Percentiles rank a stretch among this genome's conserved stretches.
phyloP scores from a whole-genome alignment of 2,113 vertebrate genomes.

The Oncorhynchus kisutch region DNA sequence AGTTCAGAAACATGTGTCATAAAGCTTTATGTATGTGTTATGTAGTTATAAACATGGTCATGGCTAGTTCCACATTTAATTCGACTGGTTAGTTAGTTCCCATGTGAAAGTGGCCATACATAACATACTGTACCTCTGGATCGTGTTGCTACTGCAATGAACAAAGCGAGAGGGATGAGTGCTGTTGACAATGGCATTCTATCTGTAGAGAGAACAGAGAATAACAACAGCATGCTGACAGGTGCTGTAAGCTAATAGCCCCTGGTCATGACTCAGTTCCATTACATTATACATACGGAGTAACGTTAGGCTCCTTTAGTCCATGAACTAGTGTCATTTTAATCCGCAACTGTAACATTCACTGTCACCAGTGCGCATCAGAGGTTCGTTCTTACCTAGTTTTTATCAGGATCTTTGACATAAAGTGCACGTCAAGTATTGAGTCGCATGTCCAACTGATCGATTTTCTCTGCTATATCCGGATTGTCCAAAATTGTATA shows the following conservation, averaged over 20 bases:
- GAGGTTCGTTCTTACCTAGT: background rate
- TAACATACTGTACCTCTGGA: conserved; percentile 51
- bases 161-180: conserved; percentile 30
- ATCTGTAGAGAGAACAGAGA: conserved; percentile 15
- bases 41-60: too few species aligned
- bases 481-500: background rate
- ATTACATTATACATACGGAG: background rate
- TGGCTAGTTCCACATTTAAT: background rate
- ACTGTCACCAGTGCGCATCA: background rate
- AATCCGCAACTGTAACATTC: background rate
- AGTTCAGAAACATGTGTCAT: too few species aligned
- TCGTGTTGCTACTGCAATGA: conserved; percentile 28
- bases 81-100: background rate
- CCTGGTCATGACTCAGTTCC: background rate
- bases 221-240: background rate
- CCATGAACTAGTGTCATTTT: too few species aligned
- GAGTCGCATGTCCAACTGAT: background rate
- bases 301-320: too few species aligned
- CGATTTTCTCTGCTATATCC: background rate
- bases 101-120: background rate
- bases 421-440: background rate
- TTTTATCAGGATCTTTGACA: background rate
- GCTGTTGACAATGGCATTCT: conserved; percentile 45
- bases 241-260: background rate
- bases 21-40: too few species aligned